Evolutionary conservation across 2,113 vertebrate genomes (phyloP), one percentile per base, ranked within the genome.

Genomic region (Melanocharis versteri): DNA sequence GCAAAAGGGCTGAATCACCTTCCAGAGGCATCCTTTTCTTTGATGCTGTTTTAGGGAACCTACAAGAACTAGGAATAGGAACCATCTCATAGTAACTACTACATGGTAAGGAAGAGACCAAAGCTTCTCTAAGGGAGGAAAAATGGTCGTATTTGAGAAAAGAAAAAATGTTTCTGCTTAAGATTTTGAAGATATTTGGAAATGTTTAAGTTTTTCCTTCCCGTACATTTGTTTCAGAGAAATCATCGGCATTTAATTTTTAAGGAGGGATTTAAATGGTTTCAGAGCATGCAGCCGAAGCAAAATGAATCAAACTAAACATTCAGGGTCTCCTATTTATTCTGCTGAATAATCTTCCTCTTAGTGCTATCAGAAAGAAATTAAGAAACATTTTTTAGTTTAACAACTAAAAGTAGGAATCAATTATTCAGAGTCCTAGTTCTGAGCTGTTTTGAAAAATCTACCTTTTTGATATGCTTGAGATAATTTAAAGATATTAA

Each of bases 391-490:
- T 94, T 88, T 88, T 95, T 84, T 61, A 70, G 60, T 26, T 70
- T 71, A 90, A 83, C 60, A 89, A 73, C 51, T 51, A 31, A 66
- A 94, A 93, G 75, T 57, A 70, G 71, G 90, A 90, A 86, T 69
- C 79, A 94, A 95, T 96, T 95, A 92, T 89, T 94, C 57, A 71
- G 79, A 78, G 82, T 31, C 86, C 44, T 60, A n/a, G 27, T 87
- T 90, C 84, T 72, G 61, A 91, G 78, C 40, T 79, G 48, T 64
- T 84, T 66, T 95, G 86, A 93, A 93, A 96, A 97, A 93, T 87
- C 47, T 68, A 70, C 68, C 80, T 95, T 92, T 89, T 75, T 89
- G 23, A 92, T 75, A 83, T 68, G 87, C 90, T 58, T 64, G 92
- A 90, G 87, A 90, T 81, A 31, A 78, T 80, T 78, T 82, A 87